phyloP scores from a whole-genome alignment of 2,113 vertebrate species.

The Microcebus lehilahytsara region DNA sequence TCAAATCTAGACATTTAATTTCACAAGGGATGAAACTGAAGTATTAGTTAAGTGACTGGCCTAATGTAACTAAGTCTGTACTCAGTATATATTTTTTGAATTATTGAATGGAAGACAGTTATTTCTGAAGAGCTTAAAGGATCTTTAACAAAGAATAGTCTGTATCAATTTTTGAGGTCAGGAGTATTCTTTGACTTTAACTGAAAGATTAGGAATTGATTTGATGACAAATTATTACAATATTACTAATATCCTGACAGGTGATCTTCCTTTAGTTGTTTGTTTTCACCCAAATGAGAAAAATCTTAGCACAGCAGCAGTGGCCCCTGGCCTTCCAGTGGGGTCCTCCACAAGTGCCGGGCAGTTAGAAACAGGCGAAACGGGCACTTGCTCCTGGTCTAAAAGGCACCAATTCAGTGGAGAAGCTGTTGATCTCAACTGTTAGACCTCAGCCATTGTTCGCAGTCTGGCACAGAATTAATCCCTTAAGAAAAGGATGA shows the following conservation, averaged over 20 bases:
- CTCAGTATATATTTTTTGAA: slow-evolving; percentile 39
- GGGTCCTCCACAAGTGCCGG: neutral
- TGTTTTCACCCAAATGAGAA: slow-evolving; percentile 34
- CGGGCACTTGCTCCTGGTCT: neutral
- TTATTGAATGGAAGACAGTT: neutral
- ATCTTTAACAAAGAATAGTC: slow-evolving; percentile 19
- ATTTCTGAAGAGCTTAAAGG: slow-evolving; percentile 44
- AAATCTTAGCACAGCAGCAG: neutral
- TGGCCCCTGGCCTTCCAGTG: neutral
- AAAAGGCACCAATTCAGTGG: neutral
- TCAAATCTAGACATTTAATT: neutral
- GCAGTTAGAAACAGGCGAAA: slow-evolving; percentile 4
- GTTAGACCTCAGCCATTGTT: slow-evolving; percentile 67
- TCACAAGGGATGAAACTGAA: neutral
- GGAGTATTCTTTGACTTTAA: slow-evolving; percentile 17
- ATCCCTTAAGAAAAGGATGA: slow-evolving; percentile 73
- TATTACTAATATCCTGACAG: neutral
- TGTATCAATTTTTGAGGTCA: slow-evolving; percentile 1
- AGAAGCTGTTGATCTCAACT: slow-evolving; percentile 59
- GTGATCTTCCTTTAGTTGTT: neutral
- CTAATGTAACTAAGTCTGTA: neutral
- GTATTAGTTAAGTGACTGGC: neutral
- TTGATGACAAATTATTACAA: neutral
- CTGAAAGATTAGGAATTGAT: slow-evolving; percentile 19
- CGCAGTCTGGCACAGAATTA: slow-evolving; percentile 70